Percentiles rank a stretch among this genome's conserved stretches.
Conservation (phyloP, 2,888 invertebrate genomes). For the Phengaris arion region DNA sequence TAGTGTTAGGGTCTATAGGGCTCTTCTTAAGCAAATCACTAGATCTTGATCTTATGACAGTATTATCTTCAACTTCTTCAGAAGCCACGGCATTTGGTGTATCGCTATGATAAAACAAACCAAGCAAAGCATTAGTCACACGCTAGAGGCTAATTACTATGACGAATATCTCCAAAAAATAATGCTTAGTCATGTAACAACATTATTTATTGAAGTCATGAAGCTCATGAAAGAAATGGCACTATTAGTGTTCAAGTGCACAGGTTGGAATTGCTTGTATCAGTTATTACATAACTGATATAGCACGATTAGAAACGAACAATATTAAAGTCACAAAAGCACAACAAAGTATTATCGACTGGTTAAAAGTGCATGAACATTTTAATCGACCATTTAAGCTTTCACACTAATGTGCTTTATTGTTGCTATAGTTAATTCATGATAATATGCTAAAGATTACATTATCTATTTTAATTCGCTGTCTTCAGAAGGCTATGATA, state of each 20-base stretch:
- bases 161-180: conserved; percentile 58
- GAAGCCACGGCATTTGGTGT: conserved; percentile 75
- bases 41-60: conserved; percentile 84
- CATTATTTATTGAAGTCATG: conserved; percentile 60
- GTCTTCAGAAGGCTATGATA: not conserved
- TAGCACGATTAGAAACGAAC: conserved; percentile 69
- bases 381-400: conserved; percentile 61
- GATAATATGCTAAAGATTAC: conserved; percentile 59
- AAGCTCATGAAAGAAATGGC: conserved; percentile 74
- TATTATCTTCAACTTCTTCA: conserved; percentile 74
- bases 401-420: conserved; percentile 70
- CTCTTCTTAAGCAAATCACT: conserved; percentile 87
- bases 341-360: conserved; percentile 67
- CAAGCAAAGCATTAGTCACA: conserved; percentile 81
- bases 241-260: conserved; percentile 77
- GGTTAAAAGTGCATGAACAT: conserved; percentile 69
- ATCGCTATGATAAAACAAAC: conserved; percentile 79
- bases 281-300: conserved; percentile 49
- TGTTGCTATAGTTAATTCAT: conserved; percentile 63
- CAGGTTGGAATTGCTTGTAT: conserved; percentile 62
- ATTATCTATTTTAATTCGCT: conserved; percentile 51
- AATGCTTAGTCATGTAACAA: conserved; percentile 71
- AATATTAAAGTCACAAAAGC: conserved; percentile 72
- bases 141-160: conserved; percentile 72
- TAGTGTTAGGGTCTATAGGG: conserved; percentile 76